A percentile compares a stretch with the other conserved stretches of the same genome.
These are phyloP conservation scores for Diaphora mendica DNA, from an alignment of 2,888 invertebrate species.

Conservation along the genomic window DNA sequence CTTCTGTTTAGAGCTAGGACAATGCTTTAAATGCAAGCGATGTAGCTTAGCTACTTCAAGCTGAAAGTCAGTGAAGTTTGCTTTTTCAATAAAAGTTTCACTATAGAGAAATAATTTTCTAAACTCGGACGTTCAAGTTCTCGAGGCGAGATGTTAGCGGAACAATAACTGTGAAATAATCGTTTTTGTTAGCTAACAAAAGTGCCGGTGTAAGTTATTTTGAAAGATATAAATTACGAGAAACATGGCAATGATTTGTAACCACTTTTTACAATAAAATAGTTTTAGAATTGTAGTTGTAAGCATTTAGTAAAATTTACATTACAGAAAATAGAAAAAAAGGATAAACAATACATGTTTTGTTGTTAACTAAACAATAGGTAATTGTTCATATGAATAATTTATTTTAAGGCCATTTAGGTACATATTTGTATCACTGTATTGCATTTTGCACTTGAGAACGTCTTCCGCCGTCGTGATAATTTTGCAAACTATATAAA, in stretches of 20 bases:
- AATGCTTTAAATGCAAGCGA: slow-evolving; percentile 32
- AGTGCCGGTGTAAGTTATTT: slow-evolving; percentile 24
- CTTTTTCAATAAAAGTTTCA: slow-evolving; percentile 61
- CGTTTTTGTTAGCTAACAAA: slow-evolving; percentile 33
- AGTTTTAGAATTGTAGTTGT: neutral
- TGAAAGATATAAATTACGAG: slow-evolving; percentile 34
- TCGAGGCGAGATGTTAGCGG: slow-evolving; percentile 37
- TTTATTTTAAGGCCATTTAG: no score
- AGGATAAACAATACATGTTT: no score
- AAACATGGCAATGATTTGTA: slow-evolving; percentile 5
- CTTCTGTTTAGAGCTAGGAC: slow-evolving; percentile 13
- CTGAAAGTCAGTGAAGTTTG: slow-evolving; percentile 40
- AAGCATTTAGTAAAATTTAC: no score
- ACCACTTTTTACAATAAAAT: neutral
- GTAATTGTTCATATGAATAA: no score
- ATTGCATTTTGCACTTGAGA: no score
- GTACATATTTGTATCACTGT: no score
- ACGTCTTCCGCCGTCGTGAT: no score
- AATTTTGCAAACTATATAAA: no score
- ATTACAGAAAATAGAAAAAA: no score
- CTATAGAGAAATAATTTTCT: slow-evolving; percentile 54
- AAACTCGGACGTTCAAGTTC: slow-evolving; percentile 45
- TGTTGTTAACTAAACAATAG: no score
- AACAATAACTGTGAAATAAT: slow-evolving; percentile 51
- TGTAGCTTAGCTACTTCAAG: slow-evolving; percentile 23